Percentiles rank a stretch among this genome's conserved stretches.
phyloP scores from a whole-genome alignment of 2,113 vertebrate genomes.

The Formicarius rufipectus region DNA sequence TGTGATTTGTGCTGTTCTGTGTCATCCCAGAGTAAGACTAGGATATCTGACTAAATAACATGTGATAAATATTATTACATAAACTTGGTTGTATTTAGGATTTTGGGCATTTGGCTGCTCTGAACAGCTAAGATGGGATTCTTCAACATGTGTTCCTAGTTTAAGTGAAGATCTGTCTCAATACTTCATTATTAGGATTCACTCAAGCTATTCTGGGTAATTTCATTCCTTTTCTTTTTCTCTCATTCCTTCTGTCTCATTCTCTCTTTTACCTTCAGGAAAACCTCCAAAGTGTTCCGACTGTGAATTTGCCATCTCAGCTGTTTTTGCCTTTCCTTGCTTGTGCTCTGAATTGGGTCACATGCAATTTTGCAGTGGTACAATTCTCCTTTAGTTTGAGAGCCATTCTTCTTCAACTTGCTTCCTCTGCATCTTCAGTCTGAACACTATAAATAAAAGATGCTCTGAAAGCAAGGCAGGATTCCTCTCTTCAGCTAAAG shows the following conservation, averaged over 20 bases:
- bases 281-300: neutral
- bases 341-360: conserved; percentile 22
- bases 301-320: conserved; percentile 2
- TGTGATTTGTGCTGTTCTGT: neutral
- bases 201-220: neutral
- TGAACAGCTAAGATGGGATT: neutral
- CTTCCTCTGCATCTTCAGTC: neutral
- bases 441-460: neutral
- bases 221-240: neutral
- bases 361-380: neutral
- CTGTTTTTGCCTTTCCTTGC: neutral
- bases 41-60: neutral
- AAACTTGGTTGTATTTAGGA: neutral
- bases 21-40: neutral
- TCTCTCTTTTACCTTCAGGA: neutral
- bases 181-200: neutral
- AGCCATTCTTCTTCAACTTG: neutral
- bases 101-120: neutral
- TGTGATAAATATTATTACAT: neutral
- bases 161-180: neutral
- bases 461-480: neutral
- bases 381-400: neutral
- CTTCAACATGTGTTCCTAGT: neutral
- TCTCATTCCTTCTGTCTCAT: neutral
- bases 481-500: neutral